Conservation (phyloP, 1,140 invertebrate genomes). For the Ditylenchus dipsaci region DNA sequence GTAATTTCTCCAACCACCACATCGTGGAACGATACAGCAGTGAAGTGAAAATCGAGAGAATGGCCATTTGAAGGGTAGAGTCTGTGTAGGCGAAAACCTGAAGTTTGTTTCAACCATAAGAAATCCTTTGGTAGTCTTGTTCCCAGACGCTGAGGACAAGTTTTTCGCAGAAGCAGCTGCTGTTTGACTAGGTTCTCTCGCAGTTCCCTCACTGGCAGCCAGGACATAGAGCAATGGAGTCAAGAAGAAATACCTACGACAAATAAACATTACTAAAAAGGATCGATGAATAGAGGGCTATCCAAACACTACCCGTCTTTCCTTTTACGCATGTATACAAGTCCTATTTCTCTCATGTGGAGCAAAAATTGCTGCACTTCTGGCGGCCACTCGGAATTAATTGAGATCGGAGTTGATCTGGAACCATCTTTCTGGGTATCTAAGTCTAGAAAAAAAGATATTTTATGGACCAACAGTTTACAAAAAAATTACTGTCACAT, state of each 20-base stretch:
- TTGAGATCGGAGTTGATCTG: slow-evolving; percentile 7
- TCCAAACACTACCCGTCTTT: slow-evolving; percentile 32
- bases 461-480: background rate
- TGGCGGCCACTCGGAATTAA: slow-evolving; percentile 29
- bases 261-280: slow-evolving; percentile 1
- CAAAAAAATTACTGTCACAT: slow-evolving; percentile 10
- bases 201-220: slow-evolving; percentile 4
- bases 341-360: slow-evolving; percentile 37
- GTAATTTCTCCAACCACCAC: slow-evolving; percentile 32
- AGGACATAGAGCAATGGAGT: slow-evolving; percentile 23
- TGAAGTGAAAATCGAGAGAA: slow-evolving; percentile 40
- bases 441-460: background rate
- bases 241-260: slow-evolving; percentile 30
- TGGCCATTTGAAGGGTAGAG: slow-evolving; percentile 40
- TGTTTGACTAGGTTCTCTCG: background rate
- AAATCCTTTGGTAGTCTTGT: slow-evolving; percentile 27
- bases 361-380: slow-evolving; percentile 28
- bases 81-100: slow-evolving; percentile 40
- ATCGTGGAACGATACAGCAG: slow-evolving; percentile 31
- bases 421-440: background rate
- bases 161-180: slow-evolving; percentile 7
- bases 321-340: slow-evolving; percentile 42
- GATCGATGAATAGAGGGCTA: background rate
- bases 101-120: slow-evolving; percentile 40
- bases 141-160: background rate